phyloP scores from a whole-genome alignment of 2,113 vertebrate genomes.

The Ginglymostoma cirratum region DNA sequence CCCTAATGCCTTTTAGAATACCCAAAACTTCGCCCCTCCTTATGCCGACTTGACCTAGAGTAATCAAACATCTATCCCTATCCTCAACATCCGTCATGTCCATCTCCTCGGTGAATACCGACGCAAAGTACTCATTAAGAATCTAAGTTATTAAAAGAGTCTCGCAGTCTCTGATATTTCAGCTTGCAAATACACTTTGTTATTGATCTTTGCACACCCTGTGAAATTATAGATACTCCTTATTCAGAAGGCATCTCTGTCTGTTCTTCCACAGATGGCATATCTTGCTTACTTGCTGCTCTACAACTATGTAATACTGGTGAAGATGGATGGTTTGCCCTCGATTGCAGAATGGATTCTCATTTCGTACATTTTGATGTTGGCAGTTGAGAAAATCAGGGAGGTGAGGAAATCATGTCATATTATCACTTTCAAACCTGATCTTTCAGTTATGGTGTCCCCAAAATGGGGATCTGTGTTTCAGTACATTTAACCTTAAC shows the following conservation, averaged over 20 bases:
- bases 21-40: too few relatives aligned
- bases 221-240: neutral
- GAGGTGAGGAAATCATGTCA: slow-evolving; percentile 66
- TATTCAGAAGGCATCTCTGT: neutral
- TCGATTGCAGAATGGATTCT: slow-evolving; percentile 87
- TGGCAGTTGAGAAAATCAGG: slow-evolving; percentile 87
- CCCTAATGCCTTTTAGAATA: too few relatives aligned
- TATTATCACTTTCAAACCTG: neutral
- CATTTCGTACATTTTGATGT: slow-evolving; percentile 86
- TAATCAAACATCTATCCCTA: too few relatives aligned
- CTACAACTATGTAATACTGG: slow-evolving; percentile 94
- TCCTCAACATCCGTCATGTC: too few relatives aligned
- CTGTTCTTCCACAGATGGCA: slow-evolving; percentile 63
- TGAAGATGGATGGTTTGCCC: slow-evolving; percentile 91
- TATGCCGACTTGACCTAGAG: too few relatives aligned
- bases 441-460: neutral
- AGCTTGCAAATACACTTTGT: neutral
- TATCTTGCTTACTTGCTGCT: slow-evolving; percentile 88
- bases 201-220: neutral
- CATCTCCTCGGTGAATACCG: too few relatives aligned
- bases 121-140: too few relatives aligned
- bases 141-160: neutral
- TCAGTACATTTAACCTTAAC: neutral
- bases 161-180: neutral
- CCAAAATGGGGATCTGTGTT: neutral